These are phyloP conservation scores for Chaetura pelagica DNA, from an alignment of 2,113 vertebrate genomes.

Conservation along the genomic window DNA sequence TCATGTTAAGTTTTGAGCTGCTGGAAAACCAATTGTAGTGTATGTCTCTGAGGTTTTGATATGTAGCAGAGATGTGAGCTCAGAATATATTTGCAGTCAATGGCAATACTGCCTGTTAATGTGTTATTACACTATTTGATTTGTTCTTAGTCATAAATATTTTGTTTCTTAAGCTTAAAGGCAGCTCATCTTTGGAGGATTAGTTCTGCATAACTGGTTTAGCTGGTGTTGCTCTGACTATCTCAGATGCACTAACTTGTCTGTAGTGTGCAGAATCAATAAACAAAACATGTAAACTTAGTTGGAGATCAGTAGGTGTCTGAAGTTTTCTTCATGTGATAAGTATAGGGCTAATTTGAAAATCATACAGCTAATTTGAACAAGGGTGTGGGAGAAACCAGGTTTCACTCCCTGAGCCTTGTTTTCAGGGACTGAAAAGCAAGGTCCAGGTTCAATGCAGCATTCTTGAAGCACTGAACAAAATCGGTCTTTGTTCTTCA, in stretches of 20 bases:
- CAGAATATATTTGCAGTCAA: not conserved
- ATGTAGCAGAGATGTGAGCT: not conserved
- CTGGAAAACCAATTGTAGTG: constrained; percentile 49
- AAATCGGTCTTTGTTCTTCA: constrained; percentile 77
- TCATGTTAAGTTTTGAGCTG: constrained; percentile 57
- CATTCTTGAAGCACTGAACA: constrained; percentile 69
- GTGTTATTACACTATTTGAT: not conserved
- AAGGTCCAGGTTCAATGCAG: constrained; percentile 68
- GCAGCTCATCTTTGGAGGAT: not conserved
- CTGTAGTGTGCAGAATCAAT: not conserved
- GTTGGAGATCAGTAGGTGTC: not conserved
- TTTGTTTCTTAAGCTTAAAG: not conserved
- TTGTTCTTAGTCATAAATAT: not conserved
- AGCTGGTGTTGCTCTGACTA: not conserved
- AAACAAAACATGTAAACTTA: not conserved
- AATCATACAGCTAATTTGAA: not conserved
- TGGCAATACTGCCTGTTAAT: not conserved
- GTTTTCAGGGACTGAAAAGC: constrained; percentile 65
- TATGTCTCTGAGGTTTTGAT: not conserved
- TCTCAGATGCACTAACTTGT: not conserved
- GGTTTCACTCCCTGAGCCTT: constrained; percentile 20
- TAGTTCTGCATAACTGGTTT: not conserved
- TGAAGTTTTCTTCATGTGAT: not conserved
- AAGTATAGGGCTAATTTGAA: constrained; percentile 9
- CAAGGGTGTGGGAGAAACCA: not conserved